Conservation (phyloP, 2,113 vertebrate species). For the Ciconia maguari region DNA sequence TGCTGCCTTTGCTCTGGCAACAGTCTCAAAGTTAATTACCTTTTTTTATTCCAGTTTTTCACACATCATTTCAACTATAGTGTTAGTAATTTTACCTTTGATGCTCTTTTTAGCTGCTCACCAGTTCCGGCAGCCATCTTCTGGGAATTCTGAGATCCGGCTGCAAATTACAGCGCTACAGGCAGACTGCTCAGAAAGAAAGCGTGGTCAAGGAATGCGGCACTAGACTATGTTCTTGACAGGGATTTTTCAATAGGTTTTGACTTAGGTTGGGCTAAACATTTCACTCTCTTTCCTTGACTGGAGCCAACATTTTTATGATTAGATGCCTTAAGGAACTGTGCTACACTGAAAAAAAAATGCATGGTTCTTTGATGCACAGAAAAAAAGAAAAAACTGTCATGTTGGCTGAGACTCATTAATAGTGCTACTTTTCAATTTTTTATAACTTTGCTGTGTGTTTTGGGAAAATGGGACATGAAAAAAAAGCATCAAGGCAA, state of each 20-base stretch:
- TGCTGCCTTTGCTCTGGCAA: conserved; percentile 10
- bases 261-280: not conserved
- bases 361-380: not conserved
- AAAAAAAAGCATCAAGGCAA: not conserved
- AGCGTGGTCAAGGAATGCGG: not conserved
- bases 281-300: not conserved
- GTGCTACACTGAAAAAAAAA: not conserved
- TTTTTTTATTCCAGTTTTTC: conserved; percentile 17
- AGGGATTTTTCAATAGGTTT: not conserved
- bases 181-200: not conserved
- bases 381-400: not conserved
- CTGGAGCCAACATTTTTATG: not conserved
- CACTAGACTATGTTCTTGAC: not conserved
- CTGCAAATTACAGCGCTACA: not conserved
- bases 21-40: conserved; percentile 12
- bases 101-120: conserved; percentile 15
- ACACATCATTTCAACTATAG: not conserved
- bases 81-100: not conserved
- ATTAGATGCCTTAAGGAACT: not conserved
- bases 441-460: conserved; percentile 11
- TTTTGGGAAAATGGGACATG: not conserved
- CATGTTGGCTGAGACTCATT: not conserved
- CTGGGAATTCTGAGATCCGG: conserved; percentile 1
- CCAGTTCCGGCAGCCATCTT: not conserved
- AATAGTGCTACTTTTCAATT: conserved; percentile 22